Evolutionary conservation across 2,113 vertebrate species (phyloP).

Genomic region (Hemicordylus capensis): DNA sequence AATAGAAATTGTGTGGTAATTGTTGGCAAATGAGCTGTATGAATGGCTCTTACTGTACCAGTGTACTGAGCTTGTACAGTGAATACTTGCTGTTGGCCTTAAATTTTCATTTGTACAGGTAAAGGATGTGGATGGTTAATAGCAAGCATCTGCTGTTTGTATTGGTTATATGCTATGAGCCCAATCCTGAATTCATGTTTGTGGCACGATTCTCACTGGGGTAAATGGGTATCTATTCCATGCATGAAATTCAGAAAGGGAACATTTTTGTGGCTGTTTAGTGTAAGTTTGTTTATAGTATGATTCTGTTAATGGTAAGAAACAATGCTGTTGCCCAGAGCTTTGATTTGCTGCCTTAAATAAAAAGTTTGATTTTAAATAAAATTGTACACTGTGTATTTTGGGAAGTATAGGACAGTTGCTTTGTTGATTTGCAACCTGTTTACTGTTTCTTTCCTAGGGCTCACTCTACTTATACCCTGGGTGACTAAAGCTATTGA

Average conservation of each 20-base stretch:
- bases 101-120: constrained; percentile 34
- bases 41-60: constrained; percentile 41
- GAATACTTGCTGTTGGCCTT: constrained; percentile 3
- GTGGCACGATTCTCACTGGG: constrained; percentile 53
- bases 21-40: constrained; percentile 37
- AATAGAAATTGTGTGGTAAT: background rate
- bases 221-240: constrained; percentile 58
- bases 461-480: constrained; percentile 31
- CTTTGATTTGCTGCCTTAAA: constrained; percentile 46
- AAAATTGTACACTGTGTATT: constrained; percentile 33
- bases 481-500: constrained; percentile 4
- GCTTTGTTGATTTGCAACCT: constrained; percentile 36
- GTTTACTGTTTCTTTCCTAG: constrained; percentile 41
- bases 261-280: constrained; percentile 48
- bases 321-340: constrained; percentile 44
- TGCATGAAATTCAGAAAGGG: constrained; percentile 66
- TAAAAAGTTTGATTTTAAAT: constrained; percentile 43
- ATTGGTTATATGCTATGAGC: constrained; percentile 41
- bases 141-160: constrained; percentile 43
- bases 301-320: constrained; percentile 34
- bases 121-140: constrained; percentile 55
- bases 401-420: constrained; percentile 2
- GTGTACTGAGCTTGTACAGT: constrained; percentile 35
- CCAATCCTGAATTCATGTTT: constrained; percentile 69
- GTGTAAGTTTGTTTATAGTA: constrained; percentile 42